Evolutionary conservation across 2,113 vertebrate species (phyloP).

Genomic region (Otocyon megalotis): DNA sequence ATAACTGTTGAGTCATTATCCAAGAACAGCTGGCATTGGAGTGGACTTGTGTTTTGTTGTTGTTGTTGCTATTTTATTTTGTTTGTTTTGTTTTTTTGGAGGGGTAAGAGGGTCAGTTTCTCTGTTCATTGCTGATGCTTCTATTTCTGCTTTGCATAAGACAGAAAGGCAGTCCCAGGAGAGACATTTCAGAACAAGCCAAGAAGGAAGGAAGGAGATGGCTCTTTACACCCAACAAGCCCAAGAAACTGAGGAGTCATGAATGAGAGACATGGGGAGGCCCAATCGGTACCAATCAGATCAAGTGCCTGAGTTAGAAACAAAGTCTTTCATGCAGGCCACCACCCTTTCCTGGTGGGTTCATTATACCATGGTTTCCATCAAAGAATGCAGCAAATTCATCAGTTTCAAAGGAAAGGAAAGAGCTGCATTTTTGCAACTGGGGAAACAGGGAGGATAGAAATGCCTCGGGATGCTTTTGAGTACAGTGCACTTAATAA

Average conservation of each 20-base stretch:
- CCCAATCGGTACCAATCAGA: neutral
- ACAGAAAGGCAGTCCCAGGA: neutral
- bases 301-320: neutral
- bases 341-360: neutral
- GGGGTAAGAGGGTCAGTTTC: neutral
- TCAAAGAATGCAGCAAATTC: conserved; percentile 7
- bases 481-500: neutral
- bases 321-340: neutral
- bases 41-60: neutral
- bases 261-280: conserved; percentile 3
- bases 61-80: neutral
- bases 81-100: neutral
- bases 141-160: conserved; percentile 44
- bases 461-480: neutral
- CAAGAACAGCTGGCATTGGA: neutral
- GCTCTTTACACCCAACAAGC: neutral
- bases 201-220: neutral
- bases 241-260: conserved; percentile 15
- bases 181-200: conserved; percentile 47
- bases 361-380: neutral
- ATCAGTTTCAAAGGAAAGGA: conserved; percentile 28
- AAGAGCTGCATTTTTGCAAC: conserved; percentile 42
- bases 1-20: neutral
- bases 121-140: neutral
- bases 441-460: neutral